phyloP scores from a whole-genome alignment of 2,888 invertebrate genomes.

The Cerastis leucographa region DNA sequence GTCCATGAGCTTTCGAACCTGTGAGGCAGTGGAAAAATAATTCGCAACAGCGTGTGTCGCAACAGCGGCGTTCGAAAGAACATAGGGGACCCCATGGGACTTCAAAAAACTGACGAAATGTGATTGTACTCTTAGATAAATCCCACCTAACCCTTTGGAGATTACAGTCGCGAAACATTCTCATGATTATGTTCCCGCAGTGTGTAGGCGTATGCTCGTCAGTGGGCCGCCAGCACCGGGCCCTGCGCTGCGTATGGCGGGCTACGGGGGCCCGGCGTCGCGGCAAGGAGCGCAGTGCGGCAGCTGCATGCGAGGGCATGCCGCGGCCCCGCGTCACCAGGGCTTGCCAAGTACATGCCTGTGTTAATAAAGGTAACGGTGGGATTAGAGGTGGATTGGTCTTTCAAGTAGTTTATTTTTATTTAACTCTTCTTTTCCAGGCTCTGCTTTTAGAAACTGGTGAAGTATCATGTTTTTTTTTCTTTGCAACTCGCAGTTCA shows the following conservation, averaged over 20 bases:
- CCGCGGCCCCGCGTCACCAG: constrained; percentile 94
- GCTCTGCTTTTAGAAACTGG: not conserved
- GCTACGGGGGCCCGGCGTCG: constrained; percentile 82
- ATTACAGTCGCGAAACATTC: too few species aligned
- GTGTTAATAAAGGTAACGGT: constrained; percentile 81
- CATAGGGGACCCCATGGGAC: too few species aligned
- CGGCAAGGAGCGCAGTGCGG: constrained; percentile 94
- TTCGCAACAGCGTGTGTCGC: too few species aligned
- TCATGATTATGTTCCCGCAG: constrained; percentile 72
- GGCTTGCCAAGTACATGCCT: constrained; percentile 93
- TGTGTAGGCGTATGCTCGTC: constrained; percentile 96
- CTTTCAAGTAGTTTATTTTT: not conserved
- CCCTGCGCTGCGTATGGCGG: constrained; percentile 98
- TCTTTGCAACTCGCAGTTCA: too few species aligned
- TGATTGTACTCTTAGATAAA: too few species aligned
- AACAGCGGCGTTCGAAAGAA: too few species aligned
- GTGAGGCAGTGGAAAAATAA: too few species aligned
- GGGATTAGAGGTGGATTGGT: constrained; percentile 25
- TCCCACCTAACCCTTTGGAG: too few species aligned
- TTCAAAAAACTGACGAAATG: too few species aligned
- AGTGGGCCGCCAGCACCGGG: constrained; percentile 96
- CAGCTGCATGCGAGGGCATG: constrained; percentile 95
- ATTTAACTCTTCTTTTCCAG: not conserved
- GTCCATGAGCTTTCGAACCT: too few species aligned
- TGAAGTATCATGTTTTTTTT: too few species aligned